Evolutionary conservation across 2,888 invertebrate genomes (phyloP).

Genomic region (Cylindroiulus punctatus): DNA sequence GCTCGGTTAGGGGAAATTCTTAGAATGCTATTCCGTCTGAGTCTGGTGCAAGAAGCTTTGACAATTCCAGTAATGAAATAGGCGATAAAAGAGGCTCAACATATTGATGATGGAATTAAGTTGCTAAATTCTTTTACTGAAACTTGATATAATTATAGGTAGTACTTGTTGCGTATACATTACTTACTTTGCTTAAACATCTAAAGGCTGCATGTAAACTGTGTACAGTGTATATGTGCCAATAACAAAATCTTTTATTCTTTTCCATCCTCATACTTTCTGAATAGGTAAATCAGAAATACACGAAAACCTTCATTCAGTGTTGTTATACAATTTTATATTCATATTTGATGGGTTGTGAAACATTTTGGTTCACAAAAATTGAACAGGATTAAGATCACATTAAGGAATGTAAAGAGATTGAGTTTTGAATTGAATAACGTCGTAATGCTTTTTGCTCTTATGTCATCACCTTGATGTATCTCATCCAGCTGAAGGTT

Average conservation of each 20-base stretch:
- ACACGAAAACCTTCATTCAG: too few relatives aligned
- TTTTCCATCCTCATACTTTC: too few relatives aligned
- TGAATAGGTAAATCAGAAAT: too few relatives aligned
- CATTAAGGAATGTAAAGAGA: background rate
- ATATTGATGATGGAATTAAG: constrained; percentile 1
- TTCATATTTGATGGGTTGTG: background rate
- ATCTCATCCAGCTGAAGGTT: constrained; percentile 14
- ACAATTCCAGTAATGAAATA: background rate
- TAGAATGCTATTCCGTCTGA: background rate
- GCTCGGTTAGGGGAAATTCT: background rate
- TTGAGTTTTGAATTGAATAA: background rate
- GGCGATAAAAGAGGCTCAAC: background rate
- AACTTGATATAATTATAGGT: too few relatives aligned
- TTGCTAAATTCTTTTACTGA: too few relatives aligned
- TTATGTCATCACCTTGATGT: background rate
- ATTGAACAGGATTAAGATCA: background rate
- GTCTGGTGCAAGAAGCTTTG: background rate
- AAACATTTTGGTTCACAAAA: background rate
- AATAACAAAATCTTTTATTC: too few relatives aligned
- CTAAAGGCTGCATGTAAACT: too few relatives aligned
- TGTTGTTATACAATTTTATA: too few relatives aligned
- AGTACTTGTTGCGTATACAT: too few relatives aligned
- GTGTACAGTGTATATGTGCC: too few relatives aligned
- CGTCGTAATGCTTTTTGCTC: background rate
- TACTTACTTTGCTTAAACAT: too few relatives aligned